A percentile compares a stretch with the other conserved stretches of the same genome.
Conservation (phyloP, 2,797 vertebrate species). For the Cottoperca gobio region DNA sequence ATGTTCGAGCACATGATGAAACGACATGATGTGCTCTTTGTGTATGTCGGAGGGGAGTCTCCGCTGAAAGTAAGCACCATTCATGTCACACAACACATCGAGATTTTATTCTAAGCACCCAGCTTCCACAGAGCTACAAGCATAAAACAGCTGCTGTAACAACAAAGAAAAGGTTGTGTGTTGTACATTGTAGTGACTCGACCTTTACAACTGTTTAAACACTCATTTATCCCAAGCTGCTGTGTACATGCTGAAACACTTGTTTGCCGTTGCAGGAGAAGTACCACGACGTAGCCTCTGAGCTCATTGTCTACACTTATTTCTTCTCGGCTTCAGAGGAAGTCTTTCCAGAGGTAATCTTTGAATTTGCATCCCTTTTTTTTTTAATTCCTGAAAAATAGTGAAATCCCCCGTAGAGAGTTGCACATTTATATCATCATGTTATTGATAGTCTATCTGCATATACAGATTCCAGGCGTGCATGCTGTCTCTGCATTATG, state of each 20-base stretch:
- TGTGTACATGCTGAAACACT: slow-evolving; percentile 17
- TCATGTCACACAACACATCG: slow-evolving; percentile 1
- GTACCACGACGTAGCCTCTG: slow-evolving; percentile 94
- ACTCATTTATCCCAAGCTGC: neutral
- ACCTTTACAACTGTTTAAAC: slow-evolving; percentile 7
- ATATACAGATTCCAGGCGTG: neutral
- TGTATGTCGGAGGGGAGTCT: slow-evolving; percentile 95
- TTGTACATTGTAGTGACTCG: neutral
- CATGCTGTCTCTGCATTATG: slow-evolving; percentile 9
- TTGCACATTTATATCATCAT: neutral
- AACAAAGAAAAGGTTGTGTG: neutral
- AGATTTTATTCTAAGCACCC: slow-evolving; percentile 5
- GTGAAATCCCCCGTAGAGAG: neutral
- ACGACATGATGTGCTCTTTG: slow-evolving; percentile 93
- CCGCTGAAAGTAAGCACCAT: slow-evolving; percentile 90
- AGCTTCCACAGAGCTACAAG: neutral
- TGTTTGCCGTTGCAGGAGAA: slow-evolving; percentile 88
- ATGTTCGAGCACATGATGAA: slow-evolving; percentile 96
- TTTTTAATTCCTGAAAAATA: slow-evolving; percentile 3
- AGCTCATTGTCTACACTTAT: slow-evolving; percentile 97
- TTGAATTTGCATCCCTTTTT: slow-evolving; percentile 16
- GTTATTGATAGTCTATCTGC: neutral
- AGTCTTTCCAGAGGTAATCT: slow-evolving; percentile 91
- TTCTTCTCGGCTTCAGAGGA: slow-evolving; percentile 97
- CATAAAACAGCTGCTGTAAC: slow-evolving; percentile 9